Percentiles rank a stretch among this genome's conserved stretches.
These are phyloP conservation scores for Acipenser oxyrinchus DNA, from an alignment of 2,797 vertebrate species.

Conservation along the genomic window DNA sequence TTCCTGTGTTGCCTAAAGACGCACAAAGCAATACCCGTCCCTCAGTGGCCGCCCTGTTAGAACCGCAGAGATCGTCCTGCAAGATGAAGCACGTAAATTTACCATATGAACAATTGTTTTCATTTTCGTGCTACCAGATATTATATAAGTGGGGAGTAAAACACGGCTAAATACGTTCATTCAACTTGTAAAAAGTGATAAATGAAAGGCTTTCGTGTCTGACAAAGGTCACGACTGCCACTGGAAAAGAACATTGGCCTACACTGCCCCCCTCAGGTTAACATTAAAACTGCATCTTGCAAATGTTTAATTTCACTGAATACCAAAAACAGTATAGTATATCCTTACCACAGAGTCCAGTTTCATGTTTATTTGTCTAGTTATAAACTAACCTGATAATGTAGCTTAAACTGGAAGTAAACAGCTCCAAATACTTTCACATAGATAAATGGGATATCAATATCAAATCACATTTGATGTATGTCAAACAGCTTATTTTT, in stretches of 20 bases:
- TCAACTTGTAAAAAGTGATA: constrained; percentile 59
- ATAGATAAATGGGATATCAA: too few relatives aligned
- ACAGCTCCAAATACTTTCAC: too few relatives aligned
- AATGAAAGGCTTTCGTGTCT: constrained; percentile 53
- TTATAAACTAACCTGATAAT: too few relatives aligned
- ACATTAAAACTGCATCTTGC: constrained; percentile 12
- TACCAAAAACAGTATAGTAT: too few relatives aligned
- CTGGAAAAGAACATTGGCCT: constrained; percentile 28
- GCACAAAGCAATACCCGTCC: constrained; percentile 71
- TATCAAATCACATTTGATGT: too few relatives aligned
- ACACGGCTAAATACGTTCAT: constrained; percentile 67
- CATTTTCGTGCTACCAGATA: constrained; percentile 61
- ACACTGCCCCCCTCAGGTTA: constrained; percentile 60
- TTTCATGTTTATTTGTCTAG: too few relatives aligned
- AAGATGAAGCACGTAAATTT: constrained; percentile 95
- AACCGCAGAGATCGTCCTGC: constrained; percentile 70
- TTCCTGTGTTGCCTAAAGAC: constrained; percentile 73
- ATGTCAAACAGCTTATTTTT: too few relatives aligned
- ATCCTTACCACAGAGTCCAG: too few relatives aligned
- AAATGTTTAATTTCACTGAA: too few relatives aligned
- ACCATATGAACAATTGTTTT: constrained; percentile 72
- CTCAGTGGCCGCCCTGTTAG: constrained; percentile 72
- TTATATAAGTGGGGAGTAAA: constrained; percentile 67
- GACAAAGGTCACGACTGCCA: constrained; percentile 47
- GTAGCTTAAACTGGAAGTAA: too few relatives aligned